Conservation (phyloP, 2,797 vertebrate species). For the Xyrichtys novacula region DNA sequence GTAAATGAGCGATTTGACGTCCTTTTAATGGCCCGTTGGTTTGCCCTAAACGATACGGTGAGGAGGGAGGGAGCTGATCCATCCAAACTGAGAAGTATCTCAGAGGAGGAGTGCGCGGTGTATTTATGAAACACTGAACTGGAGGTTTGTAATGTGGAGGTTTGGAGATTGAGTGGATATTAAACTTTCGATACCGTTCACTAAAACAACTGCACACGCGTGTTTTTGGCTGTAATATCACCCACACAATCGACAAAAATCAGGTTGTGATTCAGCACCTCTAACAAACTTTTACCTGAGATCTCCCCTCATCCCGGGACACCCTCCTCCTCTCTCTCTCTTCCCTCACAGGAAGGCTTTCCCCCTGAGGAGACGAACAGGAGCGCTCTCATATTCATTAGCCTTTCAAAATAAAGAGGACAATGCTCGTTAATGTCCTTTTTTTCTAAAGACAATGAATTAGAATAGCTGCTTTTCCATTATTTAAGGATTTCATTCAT, state of each 20-base stretch:
- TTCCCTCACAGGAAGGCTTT: constrained; percentile 78
- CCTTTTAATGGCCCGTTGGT: constrained; percentile 44
- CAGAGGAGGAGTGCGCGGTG: constrained; percentile 19
- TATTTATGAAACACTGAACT: constrained; percentile 38
- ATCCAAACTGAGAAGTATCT: constrained; percentile 11
- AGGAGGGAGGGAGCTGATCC: constrained; percentile 3
- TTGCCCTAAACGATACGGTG: constrained; percentile 17
- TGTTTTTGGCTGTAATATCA: constrained; percentile 1
- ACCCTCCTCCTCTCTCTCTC: background rate
- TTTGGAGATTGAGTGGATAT: constrained; percentile 5
- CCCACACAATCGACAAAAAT: constrained; percentile 36
- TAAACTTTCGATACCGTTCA: constrained; percentile 20
- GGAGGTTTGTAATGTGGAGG: constrained; percentile 11
- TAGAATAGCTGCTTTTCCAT: constrained; percentile 61
- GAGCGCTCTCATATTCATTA: constrained; percentile 77
- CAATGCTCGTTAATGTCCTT: constrained; percentile 83
- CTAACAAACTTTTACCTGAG: constrained; percentile 88
- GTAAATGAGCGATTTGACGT: constrained; percentile 76
- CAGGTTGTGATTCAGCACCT: constrained; percentile 36
- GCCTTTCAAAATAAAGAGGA: constrained; percentile 87
- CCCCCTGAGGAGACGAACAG: constrained; percentile 85
- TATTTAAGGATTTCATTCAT: constrained; percentile 67
- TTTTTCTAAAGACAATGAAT: constrained; percentile 76
- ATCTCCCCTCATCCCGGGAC: constrained; percentile 81
- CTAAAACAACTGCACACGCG: constrained; percentile 7